These are phyloP conservation scores for Troides helena DNA, from an alignment of 2,888 invertebrate genomes.

Conservation along the genomic window DNA sequence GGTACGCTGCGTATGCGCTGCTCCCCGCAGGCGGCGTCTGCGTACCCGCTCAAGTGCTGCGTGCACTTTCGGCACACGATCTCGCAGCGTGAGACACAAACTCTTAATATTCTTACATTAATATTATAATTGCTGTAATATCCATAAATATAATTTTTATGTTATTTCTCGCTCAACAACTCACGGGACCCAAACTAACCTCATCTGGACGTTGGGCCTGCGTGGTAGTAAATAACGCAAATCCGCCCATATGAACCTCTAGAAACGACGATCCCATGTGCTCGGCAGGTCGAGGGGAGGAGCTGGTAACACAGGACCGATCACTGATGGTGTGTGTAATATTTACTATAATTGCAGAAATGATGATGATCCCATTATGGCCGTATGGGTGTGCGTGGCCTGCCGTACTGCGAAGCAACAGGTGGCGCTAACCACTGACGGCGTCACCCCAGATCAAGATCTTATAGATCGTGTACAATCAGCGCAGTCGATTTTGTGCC, in stretches of 20 bases:
- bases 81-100: constrained; percentile 52
- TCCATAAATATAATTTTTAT: too few species aligned
- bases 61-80: constrained; percentile 40
- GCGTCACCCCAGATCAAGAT: constrained; percentile 8
- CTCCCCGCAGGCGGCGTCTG: constrained; percentile 28
- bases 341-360: constrained; percentile 39
- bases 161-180: too few species aligned
- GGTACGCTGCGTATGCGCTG: constrained; percentile 56
- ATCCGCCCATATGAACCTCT: too few species aligned
- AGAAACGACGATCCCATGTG: too few species aligned
- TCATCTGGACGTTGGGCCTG: too few species aligned
- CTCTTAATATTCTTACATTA: background rate
- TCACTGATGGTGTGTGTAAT: too few species aligned
- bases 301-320: too few species aligned
- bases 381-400: constrained; percentile 59
- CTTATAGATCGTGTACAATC: constrained; percentile 31
- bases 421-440: background rate
- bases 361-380: constrained; percentile 54
- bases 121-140: background rate
- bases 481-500: constrained; percentile 39
- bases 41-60: constrained; percentile 29
- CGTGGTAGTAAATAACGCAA: too few species aligned
- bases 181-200: too few species aligned
- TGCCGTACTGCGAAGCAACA: constrained; percentile 40
- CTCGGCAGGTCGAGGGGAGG: too few species aligned